Evolutionary conservation across 2,113 vertebrate species (phyloP), one percentile per base, ranked within the genome.

Genomic region (Paratilapia polleni): DNA sequence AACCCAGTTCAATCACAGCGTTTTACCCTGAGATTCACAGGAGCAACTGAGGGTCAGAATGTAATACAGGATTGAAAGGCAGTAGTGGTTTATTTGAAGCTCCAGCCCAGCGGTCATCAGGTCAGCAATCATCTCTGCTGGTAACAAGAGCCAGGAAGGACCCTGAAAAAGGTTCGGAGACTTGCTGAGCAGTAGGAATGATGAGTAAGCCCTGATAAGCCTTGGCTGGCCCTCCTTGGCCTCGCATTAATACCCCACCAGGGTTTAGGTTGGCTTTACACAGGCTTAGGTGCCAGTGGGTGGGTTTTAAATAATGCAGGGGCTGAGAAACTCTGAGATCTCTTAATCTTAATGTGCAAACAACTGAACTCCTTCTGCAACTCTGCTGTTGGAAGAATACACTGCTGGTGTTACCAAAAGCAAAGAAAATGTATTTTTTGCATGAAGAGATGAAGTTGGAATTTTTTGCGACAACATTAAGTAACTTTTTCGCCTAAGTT

Each of bases 61-160:
- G 58, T 78, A 84, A 84, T 77, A 52, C 73, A 13, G 41, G 34
- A 15, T 31, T n/a, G 60, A 76, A 56, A 82, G 57, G 77, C 57
- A 31, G 28, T 24, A 0, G 60, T 59, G 74, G 63, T 79, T 77
- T 77, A 61, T 83, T 41, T 81, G 73, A 83, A 43, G 60, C 79
- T 56, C 1, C 76, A 73, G 28, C 78, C 56, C 70, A 8, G 70
- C 8, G 1, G 84, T 22, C 88, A 64, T 58, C 76, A 58, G 79
- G 83, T 87, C 82, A 70, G 77, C 75, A 74, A 88, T 88, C 88
- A 86, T 83, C 80, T 75, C 82, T 47, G 84, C 80, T 80, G 75
- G 78, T 78, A 82, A 70, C 74, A 36, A 70, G 70, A 83, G 8
- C 24, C 20, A 10, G 43, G 28, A 58, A 57, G 47, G 24, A 17